Evolutionary conservation across 2,113 vertebrate species (phyloP).

Genomic region (Nansenia antarctica): DNA sequence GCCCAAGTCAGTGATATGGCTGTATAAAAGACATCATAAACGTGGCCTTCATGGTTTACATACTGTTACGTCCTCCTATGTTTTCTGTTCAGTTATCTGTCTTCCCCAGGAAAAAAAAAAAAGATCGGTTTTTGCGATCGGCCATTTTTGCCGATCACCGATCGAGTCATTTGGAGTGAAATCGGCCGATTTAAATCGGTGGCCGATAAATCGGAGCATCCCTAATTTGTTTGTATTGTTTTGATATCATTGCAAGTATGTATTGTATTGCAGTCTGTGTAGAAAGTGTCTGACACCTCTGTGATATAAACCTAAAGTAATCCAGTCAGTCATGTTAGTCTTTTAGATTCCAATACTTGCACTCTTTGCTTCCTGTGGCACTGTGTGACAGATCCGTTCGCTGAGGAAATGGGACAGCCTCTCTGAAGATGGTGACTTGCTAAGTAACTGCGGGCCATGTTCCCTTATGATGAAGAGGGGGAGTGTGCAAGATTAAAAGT

Average conservation of each 20-base stretch:
- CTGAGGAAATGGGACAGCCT: neutral
- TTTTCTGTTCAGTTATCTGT: too few species aligned
- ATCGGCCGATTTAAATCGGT: too few species aligned
- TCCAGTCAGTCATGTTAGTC: neutral
- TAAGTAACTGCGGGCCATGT: neutral
- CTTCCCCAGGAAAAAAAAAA: too few species aligned
- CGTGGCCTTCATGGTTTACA: too few species aligned
- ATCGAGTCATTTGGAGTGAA: too few species aligned
- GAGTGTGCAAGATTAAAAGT: conserved; percentile 3
- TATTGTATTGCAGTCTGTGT: neutral
- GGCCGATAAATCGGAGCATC: too few species aligned
- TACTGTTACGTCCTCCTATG: too few species aligned
- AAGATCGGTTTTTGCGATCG: too few species aligned
- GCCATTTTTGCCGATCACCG: too few species aligned
- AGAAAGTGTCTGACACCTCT: neutral
- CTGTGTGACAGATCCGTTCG: neutral
- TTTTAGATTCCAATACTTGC: neutral
- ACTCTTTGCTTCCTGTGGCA: neutral
- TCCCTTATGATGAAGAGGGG: neutral
- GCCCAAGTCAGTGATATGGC: too few species aligned
- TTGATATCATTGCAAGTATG: neutral
- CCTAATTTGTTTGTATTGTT: too few species aligned
- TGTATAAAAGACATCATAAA: too few species aligned
- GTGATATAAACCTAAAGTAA: neutral
- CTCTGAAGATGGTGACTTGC: neutral